Conservation (phyloP, 1,140 invertebrate species). For the Patella vulgata region DNA sequence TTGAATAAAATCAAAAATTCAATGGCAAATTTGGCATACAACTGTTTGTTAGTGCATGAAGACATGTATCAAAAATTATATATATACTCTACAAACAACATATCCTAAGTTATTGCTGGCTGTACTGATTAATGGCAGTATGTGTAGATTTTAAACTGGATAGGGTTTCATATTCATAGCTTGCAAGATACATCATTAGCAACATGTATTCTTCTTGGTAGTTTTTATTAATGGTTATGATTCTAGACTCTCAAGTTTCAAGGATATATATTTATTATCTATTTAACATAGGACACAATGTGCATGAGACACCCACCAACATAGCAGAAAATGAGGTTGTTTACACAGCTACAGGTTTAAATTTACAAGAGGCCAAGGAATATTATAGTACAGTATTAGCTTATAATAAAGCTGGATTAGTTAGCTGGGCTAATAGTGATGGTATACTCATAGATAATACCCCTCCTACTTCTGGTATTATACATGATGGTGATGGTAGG, state of each 20-base stretch:
- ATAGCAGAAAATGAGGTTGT: not conserved
- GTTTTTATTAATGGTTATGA: constrained; percentile 1
- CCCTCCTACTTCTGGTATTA: constrained; percentile 24
- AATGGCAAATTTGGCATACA: too few species aligned
- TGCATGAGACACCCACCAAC: constrained; percentile 2
- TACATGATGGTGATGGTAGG: constrained; percentile 37
- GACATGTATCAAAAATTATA: too few species aligned
- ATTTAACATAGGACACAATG: constrained; percentile 21
- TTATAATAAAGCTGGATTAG: constrained; percentile 21
- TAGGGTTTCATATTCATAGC: too few species aligned
- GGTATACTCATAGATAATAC: constrained; percentile 25
- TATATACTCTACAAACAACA: too few species aligned
- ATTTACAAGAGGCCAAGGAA: constrained; percentile 1
- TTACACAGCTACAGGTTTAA: constrained; percentile 5
- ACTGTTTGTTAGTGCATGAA: too few species aligned
- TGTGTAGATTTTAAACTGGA: too few species aligned
- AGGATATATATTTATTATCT: not conserved
- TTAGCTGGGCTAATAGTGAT: constrained; percentile 28
- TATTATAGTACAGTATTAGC: constrained; percentile 26
- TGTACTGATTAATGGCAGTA: too few species aligned
- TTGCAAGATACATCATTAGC: too few species aligned
- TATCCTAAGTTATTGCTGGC: too few species aligned
- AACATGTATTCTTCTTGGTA: not conserved
- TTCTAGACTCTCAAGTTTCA: not conserved
- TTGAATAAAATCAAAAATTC: too few species aligned